Conservation (phyloP, 2,888 invertebrate genomes). For the Portevinia maculata region DNA sequence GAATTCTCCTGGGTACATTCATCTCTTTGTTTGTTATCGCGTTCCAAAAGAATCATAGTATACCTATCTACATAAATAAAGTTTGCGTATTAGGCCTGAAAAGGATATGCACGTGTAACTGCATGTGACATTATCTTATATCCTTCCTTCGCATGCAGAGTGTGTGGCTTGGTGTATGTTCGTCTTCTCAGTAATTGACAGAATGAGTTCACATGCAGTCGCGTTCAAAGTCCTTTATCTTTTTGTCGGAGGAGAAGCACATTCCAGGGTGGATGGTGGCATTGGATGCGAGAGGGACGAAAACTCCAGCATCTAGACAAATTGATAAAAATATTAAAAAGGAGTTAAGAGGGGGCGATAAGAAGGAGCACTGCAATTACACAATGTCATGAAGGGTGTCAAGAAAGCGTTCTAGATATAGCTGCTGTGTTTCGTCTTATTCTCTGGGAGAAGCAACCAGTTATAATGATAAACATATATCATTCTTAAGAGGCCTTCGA, state of each 20-base stretch:
- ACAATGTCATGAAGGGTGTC: conserved; percentile 63
- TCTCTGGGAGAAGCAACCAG: neutral
- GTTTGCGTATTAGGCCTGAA: conserved; percentile 55
- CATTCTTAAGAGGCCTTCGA: conserved; percentile 34
- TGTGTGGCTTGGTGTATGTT: conserved; percentile 8
- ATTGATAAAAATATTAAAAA: conserved; percentile 61
- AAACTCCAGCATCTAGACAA: conserved; percentile 42
- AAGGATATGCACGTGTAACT: conserved; percentile 38
- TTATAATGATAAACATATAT: conserved; percentile 22
- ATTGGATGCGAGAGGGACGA: conserved; percentile 7
- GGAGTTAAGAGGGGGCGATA: conserved; percentile 4
- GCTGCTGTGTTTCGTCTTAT: conserved; percentile 5
- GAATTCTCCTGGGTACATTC: conserved; percentile 55
- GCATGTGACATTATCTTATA: conserved; percentile 68
- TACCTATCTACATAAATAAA: conserved; percentile 16
- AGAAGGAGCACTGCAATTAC: conserved; percentile 53
- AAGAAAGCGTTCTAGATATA: conserved; percentile 36
- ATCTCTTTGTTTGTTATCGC: conserved; percentile 29
- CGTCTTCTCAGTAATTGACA: conserved; percentile 57
- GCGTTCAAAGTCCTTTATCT: conserved; percentile 52
- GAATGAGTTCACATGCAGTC: conserved; percentile 71
- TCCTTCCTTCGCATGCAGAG: conserved; percentile 42
- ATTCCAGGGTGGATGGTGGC: neutral
- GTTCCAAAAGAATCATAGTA: conserved; percentile 27
- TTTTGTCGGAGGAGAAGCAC: conserved; percentile 24